These are phyloP conservation scores for Percina caprodes DNA, from an alignment of 2,113 vertebrate genomes.

Conservation along the genomic window DNA sequence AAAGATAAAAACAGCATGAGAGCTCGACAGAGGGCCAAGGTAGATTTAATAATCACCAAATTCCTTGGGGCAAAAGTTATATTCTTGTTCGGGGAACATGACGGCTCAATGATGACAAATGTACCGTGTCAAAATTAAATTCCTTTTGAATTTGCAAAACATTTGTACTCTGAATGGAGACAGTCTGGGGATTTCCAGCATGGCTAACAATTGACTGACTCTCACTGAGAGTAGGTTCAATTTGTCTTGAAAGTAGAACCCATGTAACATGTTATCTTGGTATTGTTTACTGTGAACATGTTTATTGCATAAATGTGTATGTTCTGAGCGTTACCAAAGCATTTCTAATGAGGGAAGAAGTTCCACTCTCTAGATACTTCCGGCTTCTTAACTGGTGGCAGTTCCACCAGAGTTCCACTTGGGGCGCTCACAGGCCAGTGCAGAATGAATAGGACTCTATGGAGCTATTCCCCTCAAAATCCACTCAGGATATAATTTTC, in stretches of 20 bases:
- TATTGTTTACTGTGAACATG: neutral
- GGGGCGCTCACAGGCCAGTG: too few species aligned
- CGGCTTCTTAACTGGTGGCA: too few species aligned
- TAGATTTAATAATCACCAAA: neutral
- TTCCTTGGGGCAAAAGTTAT: neutral
- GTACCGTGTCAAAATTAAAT: neutral
- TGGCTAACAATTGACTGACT: neutral
- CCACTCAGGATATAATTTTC: too few species aligned
- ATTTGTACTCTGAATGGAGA: neutral
- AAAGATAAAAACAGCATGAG: slow-evolving; percentile 5
- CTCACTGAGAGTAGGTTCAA: neutral
- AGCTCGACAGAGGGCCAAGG: slow-evolving; percentile 2
- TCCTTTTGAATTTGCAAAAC: neutral
- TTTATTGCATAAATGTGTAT: neutral
- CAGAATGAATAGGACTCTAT: too few species aligned
- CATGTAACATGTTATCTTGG: neutral
- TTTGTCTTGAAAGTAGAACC: neutral
- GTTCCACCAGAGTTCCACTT: too few species aligned
- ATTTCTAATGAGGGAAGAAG: too few species aligned
- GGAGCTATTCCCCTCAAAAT: too few species aligned
- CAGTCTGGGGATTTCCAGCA: neutral
- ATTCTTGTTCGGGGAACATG: neutral
- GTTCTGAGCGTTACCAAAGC: neutral
- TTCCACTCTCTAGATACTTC: too few species aligned
- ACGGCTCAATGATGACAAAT: neutral